phyloP scores from a whole-genome alignment of 1,140 invertebrate genomes.

The Magallana angulata region DNA sequence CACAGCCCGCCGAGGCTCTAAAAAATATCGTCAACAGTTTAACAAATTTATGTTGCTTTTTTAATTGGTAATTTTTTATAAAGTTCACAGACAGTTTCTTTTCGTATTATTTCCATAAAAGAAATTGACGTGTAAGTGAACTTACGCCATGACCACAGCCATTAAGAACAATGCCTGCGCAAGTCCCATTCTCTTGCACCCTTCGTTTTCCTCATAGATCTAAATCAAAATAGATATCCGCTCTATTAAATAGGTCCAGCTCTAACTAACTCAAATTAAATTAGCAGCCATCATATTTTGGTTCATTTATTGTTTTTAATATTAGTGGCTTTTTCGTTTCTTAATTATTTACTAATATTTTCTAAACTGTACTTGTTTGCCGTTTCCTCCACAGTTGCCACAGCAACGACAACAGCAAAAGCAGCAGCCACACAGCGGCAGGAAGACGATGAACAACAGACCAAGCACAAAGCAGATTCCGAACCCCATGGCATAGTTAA shows the following conservation, averaged over 20 bases:
- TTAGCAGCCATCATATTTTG: no score
- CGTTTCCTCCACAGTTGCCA: slow-evolving; percentile 66
- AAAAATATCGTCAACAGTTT: not conserved
- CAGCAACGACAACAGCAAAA: slow-evolving; percentile 68
- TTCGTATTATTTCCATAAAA: no score
- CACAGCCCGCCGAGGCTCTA: slow-evolving; percentile 62
- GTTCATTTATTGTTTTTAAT: no score
- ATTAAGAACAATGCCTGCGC: slow-evolving; percentile 64
- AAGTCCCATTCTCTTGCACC: slow-evolving; percentile 66
- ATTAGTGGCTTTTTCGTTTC: no score
- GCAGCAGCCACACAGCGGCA: slow-evolving; percentile 67
- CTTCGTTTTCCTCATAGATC: slow-evolving; percentile 62
- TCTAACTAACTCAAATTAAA: no score
- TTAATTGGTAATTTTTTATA: no score
- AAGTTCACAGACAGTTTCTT: no score
- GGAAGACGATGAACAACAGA: slow-evolving; percentile 61
- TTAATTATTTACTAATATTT: no score
- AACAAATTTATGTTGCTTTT: no score
- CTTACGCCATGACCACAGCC: slow-evolving; percentile 60
- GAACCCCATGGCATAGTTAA: slow-evolving; percentile 64
- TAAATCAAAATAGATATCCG: not conserved
- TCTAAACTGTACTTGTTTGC: slow-evolving; percentile 48
- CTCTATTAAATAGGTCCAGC: no score
- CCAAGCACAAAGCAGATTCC: slow-evolving; percentile 65
- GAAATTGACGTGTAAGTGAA: not conserved